phyloP scores from a whole-genome alignment of 1,140 invertebrate genomes.

The Anastrepha ludens region DNA sequence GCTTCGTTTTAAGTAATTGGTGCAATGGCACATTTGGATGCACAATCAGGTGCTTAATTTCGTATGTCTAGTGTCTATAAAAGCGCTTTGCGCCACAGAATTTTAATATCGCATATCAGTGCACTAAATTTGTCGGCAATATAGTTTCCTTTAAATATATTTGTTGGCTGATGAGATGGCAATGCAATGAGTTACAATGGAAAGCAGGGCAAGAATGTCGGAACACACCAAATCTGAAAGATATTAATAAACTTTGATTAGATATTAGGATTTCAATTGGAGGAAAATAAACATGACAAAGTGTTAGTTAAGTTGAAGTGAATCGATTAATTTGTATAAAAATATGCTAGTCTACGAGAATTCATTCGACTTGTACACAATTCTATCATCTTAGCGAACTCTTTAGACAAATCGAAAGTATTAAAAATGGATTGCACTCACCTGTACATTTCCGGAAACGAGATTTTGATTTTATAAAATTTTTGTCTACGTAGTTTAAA shows the following conservation, averaged over 20 bases:
- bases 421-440: no score
- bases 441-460: no score
- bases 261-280: background rate
- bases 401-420: no score
- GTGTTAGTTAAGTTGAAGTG: no score
- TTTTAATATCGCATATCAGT: background rate
- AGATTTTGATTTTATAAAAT: no score
- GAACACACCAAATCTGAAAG: conserved; percentile 12
- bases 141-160: background rate
- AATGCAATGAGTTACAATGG: background rate
- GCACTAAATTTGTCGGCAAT: background rate
- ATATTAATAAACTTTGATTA: background rate
- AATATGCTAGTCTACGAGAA: no score
- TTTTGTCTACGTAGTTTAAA: no score
- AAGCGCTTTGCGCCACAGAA: background rate
- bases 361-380: no score
- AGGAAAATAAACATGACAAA: no score
- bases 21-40: conserved; percentile 26
- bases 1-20: background rate
- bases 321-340: no score
- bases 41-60: background rate
- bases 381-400: no score
- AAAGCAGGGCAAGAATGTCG: background rate
- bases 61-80: background rate
- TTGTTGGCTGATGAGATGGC: background rate